These are phyloP conservation scores for Caenorhabditis macrosperma DNA, from an alignment of 2,888 invertebrate species.

Conservation along the genomic window DNA sequence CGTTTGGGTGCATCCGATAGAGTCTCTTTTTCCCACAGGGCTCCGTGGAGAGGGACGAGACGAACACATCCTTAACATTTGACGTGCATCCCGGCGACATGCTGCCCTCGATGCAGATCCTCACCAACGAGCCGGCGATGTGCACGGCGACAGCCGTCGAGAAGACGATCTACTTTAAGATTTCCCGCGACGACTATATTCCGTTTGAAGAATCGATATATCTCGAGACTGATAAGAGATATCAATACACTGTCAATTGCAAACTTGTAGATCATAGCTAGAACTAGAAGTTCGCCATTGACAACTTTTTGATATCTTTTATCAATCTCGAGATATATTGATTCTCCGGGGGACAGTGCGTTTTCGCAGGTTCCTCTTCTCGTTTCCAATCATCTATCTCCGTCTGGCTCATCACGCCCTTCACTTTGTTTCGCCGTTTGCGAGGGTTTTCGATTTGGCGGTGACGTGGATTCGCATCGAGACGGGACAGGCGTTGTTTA, in stretches of 20 bases:
- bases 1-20: too few relatives aligned
- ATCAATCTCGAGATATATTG: too few relatives aligned
- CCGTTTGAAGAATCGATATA: too few relatives aligned
- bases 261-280: too few relatives aligned
- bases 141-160: slow-evolving; percentile 43
- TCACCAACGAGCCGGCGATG: slow-evolving; percentile 57
- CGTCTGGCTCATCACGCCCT: slow-evolving; percentile 48
- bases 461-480: slow-evolving; percentile 57
- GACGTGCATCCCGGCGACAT: slow-evolving; percentile 50
- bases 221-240: too few relatives aligned
- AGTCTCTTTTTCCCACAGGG: too few relatives aligned
- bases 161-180: slow-evolving; percentile 46
- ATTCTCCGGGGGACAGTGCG: too few relatives aligned
- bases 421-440: slow-evolving; percentile 56
- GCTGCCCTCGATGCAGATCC: slow-evolving; percentile 56
- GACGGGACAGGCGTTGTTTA: slow-evolving; percentile 52
- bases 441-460: slow-evolving; percentile 52
- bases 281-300: not conserved
- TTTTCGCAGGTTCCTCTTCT: slow-evolving; percentile 39
- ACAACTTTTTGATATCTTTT: too few relatives aligned
- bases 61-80: slow-evolving; percentile 46
- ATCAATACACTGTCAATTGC: too few relatives aligned
- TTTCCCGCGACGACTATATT: slow-evolving; percentile 36
- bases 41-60: slow-evolving; percentile 27
- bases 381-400: slow-evolving; percentile 49